phyloP scores from a whole-genome alignment of 92 coral and sea anemone species.

The Siderastrea radians region DNA sequence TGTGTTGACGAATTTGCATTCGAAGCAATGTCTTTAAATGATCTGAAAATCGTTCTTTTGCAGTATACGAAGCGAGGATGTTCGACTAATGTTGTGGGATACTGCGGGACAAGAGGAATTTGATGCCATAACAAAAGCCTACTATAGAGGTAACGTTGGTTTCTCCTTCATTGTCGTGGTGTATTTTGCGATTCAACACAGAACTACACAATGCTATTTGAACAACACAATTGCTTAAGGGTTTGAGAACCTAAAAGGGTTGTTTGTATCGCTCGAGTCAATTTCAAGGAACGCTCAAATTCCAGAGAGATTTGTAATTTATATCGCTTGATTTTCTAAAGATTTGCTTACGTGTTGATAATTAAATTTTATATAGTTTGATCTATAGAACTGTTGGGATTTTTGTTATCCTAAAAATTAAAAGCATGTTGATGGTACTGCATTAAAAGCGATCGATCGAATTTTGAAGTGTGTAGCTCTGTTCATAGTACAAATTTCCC shows the following conservation, averaged over 20 bases:
- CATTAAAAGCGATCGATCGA: neutral
- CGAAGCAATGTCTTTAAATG: slow-evolving; percentile 2
- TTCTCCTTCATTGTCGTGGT: neutral
- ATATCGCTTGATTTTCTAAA: neutral
- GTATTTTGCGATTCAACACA: neutral
- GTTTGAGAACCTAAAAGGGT: neutral
- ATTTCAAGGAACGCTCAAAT: slow-evolving; percentile 12
- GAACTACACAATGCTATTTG: neutral
- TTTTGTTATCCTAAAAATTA: neutral
- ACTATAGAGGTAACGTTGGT: slow-evolving; percentile 84
- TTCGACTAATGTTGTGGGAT: slow-evolving; percentile 98
- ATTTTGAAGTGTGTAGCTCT: neutral
- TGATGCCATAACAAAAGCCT: slow-evolving; percentile 99
- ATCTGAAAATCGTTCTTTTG: slow-evolving; percentile 13
- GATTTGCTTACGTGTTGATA: neutral
- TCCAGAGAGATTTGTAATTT: neutral
- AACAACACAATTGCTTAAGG: neutral
- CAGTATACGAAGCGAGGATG: slow-evolving; percentile 92
- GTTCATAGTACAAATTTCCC: neutral
- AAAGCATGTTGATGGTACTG: neutral
- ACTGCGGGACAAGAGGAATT: slow-evolving; percentile 99
- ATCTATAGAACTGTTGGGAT: too few relatives aligned
- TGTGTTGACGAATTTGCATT: neutral
- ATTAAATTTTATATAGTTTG: neutral
- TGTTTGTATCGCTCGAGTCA: neutral